Percentiles rank a stretch among this genome's conserved stretches.
phyloP scores from a whole-genome alignment of 2,797 vertebrate genomes.

The Petrocephalus sullivani region DNA sequence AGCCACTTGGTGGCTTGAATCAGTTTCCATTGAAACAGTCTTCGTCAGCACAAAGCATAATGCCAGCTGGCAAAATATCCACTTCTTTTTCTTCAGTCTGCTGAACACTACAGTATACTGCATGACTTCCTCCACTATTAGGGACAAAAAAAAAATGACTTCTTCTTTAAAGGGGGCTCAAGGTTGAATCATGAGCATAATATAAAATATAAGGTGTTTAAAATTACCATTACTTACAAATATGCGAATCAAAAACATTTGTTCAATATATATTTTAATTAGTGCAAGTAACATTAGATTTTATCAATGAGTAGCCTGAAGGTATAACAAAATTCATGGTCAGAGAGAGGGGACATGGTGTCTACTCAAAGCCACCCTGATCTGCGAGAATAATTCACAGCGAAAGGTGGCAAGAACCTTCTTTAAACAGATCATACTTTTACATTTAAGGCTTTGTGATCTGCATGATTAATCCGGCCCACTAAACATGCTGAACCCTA shows the following conservation, averaged over 20 bases:
- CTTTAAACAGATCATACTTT: background rate
- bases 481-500: background rate
- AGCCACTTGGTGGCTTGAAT: conserved; percentile 43
- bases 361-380: background rate
- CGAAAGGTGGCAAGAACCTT: background rate
- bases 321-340: background rate
- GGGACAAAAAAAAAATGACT: background rate
- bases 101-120: conserved; percentile 17
- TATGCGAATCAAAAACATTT: background rate
- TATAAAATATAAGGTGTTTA: background rate
- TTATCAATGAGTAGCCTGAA: conserved; percentile 7
- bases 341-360: background rate
- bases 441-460: background rate
- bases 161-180: background rate
- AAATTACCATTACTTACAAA: background rate
- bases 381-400: background rate
- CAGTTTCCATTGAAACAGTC: conserved; percentile 45
- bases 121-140: conserved; percentile 11
- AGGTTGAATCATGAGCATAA: background rate
- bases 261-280: background rate
- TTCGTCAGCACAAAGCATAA: conserved; percentile 55
- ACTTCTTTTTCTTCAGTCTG: conserved; percentile 34
- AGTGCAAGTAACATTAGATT: background rate
- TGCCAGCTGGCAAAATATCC: conserved; percentile 34
- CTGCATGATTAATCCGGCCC: background rate